phyloP scores from a whole-genome alignment of 2,888 invertebrate genomes.

The Lottia gigantea region DNA sequence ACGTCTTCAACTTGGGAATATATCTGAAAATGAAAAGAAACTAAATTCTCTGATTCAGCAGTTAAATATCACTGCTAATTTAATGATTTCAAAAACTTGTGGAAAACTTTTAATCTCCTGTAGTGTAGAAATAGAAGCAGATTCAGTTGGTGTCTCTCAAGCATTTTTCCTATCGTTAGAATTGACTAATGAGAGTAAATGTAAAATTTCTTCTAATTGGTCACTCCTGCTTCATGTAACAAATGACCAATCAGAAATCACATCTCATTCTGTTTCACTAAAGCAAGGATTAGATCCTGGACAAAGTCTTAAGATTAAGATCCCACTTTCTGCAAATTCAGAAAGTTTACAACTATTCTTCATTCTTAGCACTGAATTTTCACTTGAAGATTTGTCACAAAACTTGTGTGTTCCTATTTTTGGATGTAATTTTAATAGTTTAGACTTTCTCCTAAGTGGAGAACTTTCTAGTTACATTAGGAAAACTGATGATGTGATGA shows the following conservation, averaged over 20 bases:
- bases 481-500: too few relatives aligned
- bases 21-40: not conserved
- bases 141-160: not conserved
- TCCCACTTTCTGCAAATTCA: not conserved
- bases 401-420: not conserved
- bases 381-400: not conserved
- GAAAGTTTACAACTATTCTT: not conserved
- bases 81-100: not conserved
- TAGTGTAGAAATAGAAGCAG: not conserved
- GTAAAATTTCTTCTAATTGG: not conserved
- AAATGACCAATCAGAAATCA: not conserved
- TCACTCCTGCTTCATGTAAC: not conserved
- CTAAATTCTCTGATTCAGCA: constrained; percentile 10
- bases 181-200: not conserved
- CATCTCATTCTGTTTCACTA: not conserved
- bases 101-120: not conserved
- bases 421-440: not conserved
- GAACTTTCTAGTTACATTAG: not conserved
- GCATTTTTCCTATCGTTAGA: not conserved
- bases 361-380: not conserved
- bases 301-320: not conserved
- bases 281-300: not conserved
- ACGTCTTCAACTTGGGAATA: not conserved
- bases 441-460: not conserved
- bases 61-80: not conserved